Conservation (phyloP, 1,140 invertebrate species). For the Hyles euphorbiae region DNA sequence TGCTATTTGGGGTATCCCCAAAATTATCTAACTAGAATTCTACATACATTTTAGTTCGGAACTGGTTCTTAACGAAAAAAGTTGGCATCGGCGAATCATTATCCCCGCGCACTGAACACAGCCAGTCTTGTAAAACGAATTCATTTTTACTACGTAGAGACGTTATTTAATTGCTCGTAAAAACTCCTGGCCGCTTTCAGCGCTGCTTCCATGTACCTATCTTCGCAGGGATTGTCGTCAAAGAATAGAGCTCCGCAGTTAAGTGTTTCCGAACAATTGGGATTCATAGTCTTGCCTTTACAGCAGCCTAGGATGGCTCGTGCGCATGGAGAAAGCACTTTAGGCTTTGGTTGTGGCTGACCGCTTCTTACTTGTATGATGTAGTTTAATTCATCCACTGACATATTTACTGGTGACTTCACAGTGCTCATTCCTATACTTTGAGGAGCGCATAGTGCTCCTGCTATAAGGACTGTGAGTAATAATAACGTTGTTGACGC, state of each 20-base stretch:
- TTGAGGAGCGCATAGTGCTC: slow-evolving; percentile 29
- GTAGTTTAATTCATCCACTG: slow-evolving; percentile 48
- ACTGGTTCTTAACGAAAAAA: background rate
- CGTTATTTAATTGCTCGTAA: slow-evolving; percentile 45
- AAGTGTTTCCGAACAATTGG: slow-evolving; percentile 47
- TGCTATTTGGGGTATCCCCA: no score
- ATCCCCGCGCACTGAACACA: background rate
- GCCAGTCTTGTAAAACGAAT: no score
- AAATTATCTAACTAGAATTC: no score
- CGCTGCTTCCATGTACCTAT: slow-evolving; percentile 50
- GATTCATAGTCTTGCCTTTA: slow-evolving; percentile 42
- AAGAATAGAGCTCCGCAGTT: slow-evolving; percentile 61
- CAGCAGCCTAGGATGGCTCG: slow-evolving; percentile 59
- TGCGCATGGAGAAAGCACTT: slow-evolving; percentile 49
- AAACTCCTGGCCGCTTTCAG: slow-evolving; percentile 49
- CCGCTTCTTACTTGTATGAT: slow-evolving; percentile 44
- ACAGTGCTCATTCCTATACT: slow-evolving; percentile 15
- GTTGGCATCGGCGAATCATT: background rate
- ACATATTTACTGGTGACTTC: slow-evolving; percentile 28
- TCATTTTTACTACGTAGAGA: background rate
- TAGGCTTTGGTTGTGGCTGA: slow-evolving; percentile 22
- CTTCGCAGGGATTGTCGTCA: slow-evolving; percentile 60
- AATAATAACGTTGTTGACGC: slow-evolving; percentile 19
- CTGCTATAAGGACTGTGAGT: slow-evolving; percentile 16
- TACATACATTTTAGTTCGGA: no score